phyloP scores from a whole-genome alignment of 2,113 vertebrate species.

The Calyptommatus sinebrachiatus region DNA sequence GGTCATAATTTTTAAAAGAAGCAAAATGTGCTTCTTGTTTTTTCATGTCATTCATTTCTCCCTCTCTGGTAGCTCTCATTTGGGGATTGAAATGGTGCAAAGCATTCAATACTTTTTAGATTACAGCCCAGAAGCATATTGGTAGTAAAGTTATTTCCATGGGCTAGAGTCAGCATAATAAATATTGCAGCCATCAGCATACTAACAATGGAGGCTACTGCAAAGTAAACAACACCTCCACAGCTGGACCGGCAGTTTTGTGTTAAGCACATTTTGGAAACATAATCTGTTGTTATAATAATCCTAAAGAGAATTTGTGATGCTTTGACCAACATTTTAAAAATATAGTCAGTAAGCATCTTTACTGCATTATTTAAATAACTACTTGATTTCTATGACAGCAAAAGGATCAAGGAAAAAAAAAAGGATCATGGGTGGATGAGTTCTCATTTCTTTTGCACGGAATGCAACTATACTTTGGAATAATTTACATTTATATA shows the following conservation, averaged over 20 bases:
- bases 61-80: background rate
- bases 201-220: background rate
- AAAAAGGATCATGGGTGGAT: background rate
- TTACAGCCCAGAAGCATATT: background rate
- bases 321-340: conserved; percentile 43
- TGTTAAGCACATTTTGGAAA: conserved; percentile 34
- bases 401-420: background rate
- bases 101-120: background rate
- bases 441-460: background rate
- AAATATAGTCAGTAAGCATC: conserved; percentile 52
- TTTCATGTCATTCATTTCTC: background rate
- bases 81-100: background rate
- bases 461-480: background rate
- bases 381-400: conserved; percentile 37
- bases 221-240: conserved; percentile 14
- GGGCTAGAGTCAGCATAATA: background rate
- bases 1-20: background rate
- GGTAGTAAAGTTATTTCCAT: background rate
- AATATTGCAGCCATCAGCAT: background rate
- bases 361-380: conserved; percentile 33
- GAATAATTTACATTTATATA: conserved; percentile 13
- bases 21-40: background rate
- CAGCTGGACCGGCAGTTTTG: background rate
- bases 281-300: conserved; percentile 34
- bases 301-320: conserved; percentile 35